These are phyloP conservation scores for Mesoclemmys tuberculata DNA, from an alignment of 2,113 vertebrate species.

Conservation along the genomic window DNA sequence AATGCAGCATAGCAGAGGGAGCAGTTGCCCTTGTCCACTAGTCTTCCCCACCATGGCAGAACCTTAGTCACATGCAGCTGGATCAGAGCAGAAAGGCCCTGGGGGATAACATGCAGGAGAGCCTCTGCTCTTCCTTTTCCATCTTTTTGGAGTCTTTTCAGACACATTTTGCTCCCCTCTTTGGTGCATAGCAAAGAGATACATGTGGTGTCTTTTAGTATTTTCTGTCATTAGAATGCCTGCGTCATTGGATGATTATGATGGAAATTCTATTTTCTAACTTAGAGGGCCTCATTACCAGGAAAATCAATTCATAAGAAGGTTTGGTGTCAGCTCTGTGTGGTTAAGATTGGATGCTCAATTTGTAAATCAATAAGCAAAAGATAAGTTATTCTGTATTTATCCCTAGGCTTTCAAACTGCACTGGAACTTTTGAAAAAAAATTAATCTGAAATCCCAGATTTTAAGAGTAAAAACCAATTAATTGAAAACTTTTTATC, in stretches of 20 bases:
- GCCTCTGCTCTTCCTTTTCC: neutral
- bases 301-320: neutral
- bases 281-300: neutral
- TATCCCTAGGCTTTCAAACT: constrained; percentile 17
- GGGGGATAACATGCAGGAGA: neutral
- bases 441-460: neutral
- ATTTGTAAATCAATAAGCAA: neutral
- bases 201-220: fast-evolving
- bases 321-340: neutral
- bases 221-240: neutral
- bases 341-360: constrained; percentile 7
- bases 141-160: neutral
- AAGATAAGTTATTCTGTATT: neutral
- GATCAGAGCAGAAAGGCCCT: neutral
- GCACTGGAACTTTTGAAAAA: constrained; percentile 12
- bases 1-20: neutral
- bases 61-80: neutral
- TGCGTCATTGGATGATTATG: neutral
- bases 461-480: constrained; percentile 16
- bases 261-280: neutral
- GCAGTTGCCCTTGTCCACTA: neutral
- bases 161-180: neutral
- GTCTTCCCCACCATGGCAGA: neutral
- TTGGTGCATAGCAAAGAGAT: fast-evolving
- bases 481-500: neutral